These are phyloP conservation scores for Crotalus viridis DNA, from an alignment of 2,113 vertebrate species.

Conservation along the genomic window DNA sequence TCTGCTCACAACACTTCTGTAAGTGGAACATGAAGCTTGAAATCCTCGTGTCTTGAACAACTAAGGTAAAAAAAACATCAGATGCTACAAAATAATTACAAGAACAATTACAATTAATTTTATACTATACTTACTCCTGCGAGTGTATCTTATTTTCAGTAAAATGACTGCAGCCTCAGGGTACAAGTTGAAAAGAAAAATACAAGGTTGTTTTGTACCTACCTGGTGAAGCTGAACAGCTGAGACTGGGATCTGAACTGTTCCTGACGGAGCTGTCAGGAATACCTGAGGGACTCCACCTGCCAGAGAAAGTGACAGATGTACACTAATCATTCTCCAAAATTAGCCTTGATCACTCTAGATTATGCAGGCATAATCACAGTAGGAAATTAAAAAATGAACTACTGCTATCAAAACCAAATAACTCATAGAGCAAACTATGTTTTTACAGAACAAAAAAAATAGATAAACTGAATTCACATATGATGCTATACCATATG, in stretches of 20 bases:
- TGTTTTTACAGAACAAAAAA: not conserved
- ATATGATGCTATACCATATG: not conserved
- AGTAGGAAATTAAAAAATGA: not conserved
- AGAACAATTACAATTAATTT: not conserved
- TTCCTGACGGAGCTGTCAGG: constrained; percentile 90
- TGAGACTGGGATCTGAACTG: constrained; percentile 95
- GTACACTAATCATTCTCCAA: constrained; percentile 6
- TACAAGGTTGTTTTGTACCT: constrained; percentile 48
- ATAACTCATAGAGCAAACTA: not conserved
- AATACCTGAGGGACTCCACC: constrained; percentile 94
- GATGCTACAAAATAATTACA: not conserved
- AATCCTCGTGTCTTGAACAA: not conserved
- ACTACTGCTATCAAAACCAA: not conserved
- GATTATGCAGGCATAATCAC: not conserved
- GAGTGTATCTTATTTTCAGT: not conserved
- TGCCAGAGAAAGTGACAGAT: constrained; percentile 57
- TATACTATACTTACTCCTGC: not conserved
- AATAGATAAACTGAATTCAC: not conserved
- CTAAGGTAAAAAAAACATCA: not conserved
- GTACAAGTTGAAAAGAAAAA: not conserved
- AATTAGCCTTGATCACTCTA: not conserved
- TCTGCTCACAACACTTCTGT: not conserved
- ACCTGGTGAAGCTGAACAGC: constrained; percentile 98
- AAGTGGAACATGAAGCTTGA: not conserved
- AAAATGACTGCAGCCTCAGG: not conserved